Conservation (phyloP, 1,140 invertebrate genomes). For the Macrobrachium nipponense region DNA sequence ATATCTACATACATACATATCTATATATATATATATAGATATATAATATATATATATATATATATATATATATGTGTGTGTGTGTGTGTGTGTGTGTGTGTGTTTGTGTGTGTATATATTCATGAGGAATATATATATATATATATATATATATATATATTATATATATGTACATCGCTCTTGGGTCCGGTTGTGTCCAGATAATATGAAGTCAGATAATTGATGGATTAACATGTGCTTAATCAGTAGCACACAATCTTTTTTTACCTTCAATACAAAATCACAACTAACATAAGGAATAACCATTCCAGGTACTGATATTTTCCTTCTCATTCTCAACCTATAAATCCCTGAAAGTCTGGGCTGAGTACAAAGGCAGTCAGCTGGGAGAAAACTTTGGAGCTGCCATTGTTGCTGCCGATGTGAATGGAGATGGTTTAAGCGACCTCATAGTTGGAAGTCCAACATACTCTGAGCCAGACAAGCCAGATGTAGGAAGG, state of each 20-base stretch:
- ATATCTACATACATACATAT: too few species aligned
- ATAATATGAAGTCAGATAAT: too few species aligned
- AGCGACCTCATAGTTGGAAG: conserved; percentile 84
- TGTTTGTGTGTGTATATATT: too few species aligned
- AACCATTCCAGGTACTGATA: conserved; percentile 66
- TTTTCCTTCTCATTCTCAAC: conserved; percentile 65
- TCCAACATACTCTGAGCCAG: conserved; percentile 73
- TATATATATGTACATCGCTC: too few species aligned
- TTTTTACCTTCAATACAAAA: not conserved
- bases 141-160: too few species aligned
- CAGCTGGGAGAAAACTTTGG: conserved; percentile 86
- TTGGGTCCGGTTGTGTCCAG: too few species aligned
- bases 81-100: too few species aligned
- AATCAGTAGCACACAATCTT: not conserved
- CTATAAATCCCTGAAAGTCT: conserved; percentile 63
- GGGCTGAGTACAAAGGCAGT: conserved; percentile 69
- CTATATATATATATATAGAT: too few species aligned
- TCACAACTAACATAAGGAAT: not conserved
- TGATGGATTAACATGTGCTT: too few species aligned
- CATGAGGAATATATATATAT: too few species aligned
- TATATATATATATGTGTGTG: too few species aligned
- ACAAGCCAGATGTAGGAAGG: conserved; percentile 72
- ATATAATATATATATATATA: too few species aligned
- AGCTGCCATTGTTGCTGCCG: conserved; percentile 75
- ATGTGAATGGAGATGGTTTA: conserved; percentile 79